Evolutionary conservation across 2,113 vertebrate genomes (phyloP).

Genomic region (Psilopsiagon aymara): DNA sequence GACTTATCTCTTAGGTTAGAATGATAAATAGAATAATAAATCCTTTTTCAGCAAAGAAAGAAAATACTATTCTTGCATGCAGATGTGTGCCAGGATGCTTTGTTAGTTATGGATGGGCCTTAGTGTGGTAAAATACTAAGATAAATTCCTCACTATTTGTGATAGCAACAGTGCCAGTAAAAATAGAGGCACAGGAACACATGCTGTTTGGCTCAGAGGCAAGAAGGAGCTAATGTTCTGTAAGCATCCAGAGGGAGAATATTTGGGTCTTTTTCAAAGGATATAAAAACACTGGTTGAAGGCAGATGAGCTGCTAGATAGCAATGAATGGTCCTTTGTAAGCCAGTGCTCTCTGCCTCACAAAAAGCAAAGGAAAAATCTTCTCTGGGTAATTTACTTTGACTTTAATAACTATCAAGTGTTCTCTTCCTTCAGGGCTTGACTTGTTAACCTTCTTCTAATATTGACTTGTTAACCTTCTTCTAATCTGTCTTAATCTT

Average conservation of each 20-base stretch:
- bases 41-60: neutral
- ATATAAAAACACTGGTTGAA: neutral
- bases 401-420: slow-evolving; percentile 42
- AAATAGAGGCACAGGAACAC: neutral
- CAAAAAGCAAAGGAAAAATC: neutral
- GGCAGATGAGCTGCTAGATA: neutral
- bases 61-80: neutral
- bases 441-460: slow-evolving; percentile 53
- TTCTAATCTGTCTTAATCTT: slow-evolving; percentile 60
- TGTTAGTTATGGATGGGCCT: neutral
- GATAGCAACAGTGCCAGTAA: neutral
- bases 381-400: neutral
- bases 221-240: neutral
- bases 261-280: neutral
- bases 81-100: neutral
- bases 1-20: neutral
- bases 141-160: neutral
- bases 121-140: neutral
- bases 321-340: neutral
- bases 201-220: neutral
- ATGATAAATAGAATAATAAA: neutral
- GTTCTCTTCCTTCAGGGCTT: slow-evolving; percentile 32
- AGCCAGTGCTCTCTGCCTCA: neutral
- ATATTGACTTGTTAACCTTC: slow-evolving; percentile 51
- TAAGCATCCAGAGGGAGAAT: neutral